Evolutionary conservation across 2,113 vertebrate genomes (phyloP).

Genomic region (Sterna hirundo): DNA sequence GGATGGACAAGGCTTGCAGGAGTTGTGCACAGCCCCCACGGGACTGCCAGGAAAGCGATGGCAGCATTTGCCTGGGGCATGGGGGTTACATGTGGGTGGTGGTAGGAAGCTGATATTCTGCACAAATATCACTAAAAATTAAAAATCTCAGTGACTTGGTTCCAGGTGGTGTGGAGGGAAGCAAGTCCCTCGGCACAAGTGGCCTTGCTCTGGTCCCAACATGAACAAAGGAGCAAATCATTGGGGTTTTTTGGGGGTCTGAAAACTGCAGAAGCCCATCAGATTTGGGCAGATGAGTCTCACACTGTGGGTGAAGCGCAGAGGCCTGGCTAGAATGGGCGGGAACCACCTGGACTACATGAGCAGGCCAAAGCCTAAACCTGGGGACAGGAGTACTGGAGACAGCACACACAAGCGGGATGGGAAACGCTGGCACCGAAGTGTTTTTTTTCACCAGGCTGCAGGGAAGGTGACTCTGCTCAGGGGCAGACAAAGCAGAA

Average conservation of each 20-base stretch:
- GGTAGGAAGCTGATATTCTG: background rate
- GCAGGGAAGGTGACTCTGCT: background rate
- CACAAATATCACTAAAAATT: background rate
- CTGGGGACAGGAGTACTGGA: background rate
- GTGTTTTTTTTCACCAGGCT: background rate
- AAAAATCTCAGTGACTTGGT: background rate
- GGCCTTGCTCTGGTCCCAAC: background rate
- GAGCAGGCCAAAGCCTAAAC: background rate
- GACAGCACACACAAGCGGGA: background rate
- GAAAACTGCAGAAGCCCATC: background rate
- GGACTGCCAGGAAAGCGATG: accelerated
- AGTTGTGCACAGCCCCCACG: background rate
- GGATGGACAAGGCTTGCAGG: background rate
- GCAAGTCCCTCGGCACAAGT: accelerated
- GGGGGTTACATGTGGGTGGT: accelerated
- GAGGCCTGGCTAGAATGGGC: background rate
- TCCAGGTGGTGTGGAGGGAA: background rate
- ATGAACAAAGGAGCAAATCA: background rate
- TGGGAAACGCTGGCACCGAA: accelerated
- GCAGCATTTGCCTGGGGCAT: accelerated
- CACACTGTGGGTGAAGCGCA: accelerated
- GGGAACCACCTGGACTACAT: background rate
- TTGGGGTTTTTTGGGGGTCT: background rate
- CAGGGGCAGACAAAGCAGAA: background rate
- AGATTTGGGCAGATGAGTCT: background rate